Evolutionary conservation across 37 sponge, comb jelly and placozoan genomes (phyloP), one percentile per base, ranked within the genome.

Genomic region (Ianthella basta): DNA sequence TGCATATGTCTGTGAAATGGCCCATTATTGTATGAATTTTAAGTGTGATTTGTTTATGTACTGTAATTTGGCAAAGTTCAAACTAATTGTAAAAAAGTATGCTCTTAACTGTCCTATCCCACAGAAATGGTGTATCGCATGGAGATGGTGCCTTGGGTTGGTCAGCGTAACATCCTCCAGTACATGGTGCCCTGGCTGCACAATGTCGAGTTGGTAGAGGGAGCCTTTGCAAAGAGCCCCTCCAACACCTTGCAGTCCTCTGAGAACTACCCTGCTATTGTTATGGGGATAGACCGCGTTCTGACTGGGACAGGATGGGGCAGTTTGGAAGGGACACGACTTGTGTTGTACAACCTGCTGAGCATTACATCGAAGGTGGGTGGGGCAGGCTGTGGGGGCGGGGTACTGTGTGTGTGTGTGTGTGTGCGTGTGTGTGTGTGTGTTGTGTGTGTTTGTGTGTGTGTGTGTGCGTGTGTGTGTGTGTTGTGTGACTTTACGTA

Each of bases 281-380:
- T 6, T 1, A 19, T 32, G 29, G 16, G 21, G 15, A 41, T 34
- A 4, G 35, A 84, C 38, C 54, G 83, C 0, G 82, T 83, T 1
- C 84, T 96, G 72, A 80, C 27, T 15, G 95, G 95, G 24, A 91
- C 55, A 66, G 97, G 97, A 40, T 96, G 95, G 97, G 97, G 95
- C 54, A 91, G 90, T 16, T 25, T 57, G 30, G 88, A 91, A 25
- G 97, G 91, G 33, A 94, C 94, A 12, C 86, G 86, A 32, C 86
- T 96, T 18, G 92, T 96, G 0, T 81, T 96, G 56, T 89, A 94
- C 64, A 96, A 96, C 60, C 90, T 96, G 13, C 82, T 96, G 39
- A 90, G 86, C 82, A 87, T 96, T 77, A 96, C 97, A 14, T 88
- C 91, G 2, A 95, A 89, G 84, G 95, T 94, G 35, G 4, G 72